These are phyloP conservation scores for Chloroceryle inda DNA, from an alignment of 2,797 vertebrate genomes.

Conservation along the genomic window DNA sequence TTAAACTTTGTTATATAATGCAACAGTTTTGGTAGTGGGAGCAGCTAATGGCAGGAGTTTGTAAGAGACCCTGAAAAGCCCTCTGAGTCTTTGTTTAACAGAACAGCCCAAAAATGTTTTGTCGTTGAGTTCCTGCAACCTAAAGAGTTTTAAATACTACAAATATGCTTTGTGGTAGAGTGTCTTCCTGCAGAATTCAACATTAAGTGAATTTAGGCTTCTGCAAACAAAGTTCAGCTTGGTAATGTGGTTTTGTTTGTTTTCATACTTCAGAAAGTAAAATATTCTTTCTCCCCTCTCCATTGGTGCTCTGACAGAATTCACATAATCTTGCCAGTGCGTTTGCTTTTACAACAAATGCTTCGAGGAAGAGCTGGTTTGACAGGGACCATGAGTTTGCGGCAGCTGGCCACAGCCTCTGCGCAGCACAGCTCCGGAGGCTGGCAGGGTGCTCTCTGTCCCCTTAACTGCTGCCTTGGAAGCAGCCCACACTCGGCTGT, in stretches of 20 bases:
- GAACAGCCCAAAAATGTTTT: background rate
- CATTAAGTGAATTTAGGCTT: background rate
- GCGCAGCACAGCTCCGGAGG: background rate
- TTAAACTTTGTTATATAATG: background rate
- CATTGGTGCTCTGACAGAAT: background rate
- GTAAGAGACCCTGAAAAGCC: background rate
- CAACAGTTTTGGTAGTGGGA: background rate
- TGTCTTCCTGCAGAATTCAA: background rate
- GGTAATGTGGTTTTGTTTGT: background rate
- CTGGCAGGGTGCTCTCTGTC: background rate
- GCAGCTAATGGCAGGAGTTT: background rate
- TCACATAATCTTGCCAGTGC: background rate
- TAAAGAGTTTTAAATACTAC: background rate
- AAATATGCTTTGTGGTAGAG: background rate
- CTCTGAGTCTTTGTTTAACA: background rate
- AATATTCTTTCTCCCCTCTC: background rate
- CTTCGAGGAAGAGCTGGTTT: background rate
- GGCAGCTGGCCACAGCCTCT: rapidly evolving
- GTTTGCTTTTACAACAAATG: background rate
- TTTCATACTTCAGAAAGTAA: background rate
- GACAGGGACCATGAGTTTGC: background rate
- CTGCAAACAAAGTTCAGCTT: background rate
- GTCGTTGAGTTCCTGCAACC: background rate
- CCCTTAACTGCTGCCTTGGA: constrained; percentile 47
- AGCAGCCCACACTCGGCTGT: constrained; percentile 45